Percentiles rank a stretch among this genome's conserved stretches.
These are phyloP conservation scores for Chesias legatella DNA, from an alignment of 2,888 invertebrate species.

Conservation along the genomic window DNA sequence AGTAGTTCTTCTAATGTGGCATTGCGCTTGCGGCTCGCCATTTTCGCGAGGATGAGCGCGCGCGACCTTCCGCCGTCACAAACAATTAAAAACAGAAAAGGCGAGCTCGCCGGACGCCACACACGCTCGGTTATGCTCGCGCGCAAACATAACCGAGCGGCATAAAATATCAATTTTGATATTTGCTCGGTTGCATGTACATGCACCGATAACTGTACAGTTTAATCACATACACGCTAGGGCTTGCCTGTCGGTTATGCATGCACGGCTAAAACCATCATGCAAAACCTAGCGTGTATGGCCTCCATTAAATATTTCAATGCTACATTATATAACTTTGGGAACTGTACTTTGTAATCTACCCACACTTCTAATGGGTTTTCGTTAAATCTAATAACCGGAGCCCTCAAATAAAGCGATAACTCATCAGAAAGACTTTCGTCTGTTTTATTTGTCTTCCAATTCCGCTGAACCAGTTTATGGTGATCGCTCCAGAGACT, in stretches of 20 bases:
- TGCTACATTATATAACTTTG: no score
- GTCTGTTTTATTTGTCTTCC: conserved; percentile 30
- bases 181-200: no score
- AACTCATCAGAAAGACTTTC: conserved; percentile 26
- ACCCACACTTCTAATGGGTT: conserved; percentile 27
- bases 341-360: no score
- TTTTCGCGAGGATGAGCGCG: conserved; percentile 4
- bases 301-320: not conserved
- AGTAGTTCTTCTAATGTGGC: conserved; percentile 14
- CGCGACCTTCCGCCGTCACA: conserved; percentile 9
- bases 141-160: conserved; percentile 18
- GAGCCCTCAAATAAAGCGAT: conserved; percentile 26
- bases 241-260: conserved; percentile 5
- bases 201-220: conserved; percentile 9
- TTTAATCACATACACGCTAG: conserved; percentile 11
- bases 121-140: conserved; percentile 17
- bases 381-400: conserved; percentile 28
- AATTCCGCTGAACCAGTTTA: conserved; percentile 33
- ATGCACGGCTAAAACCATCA: conserved; percentile 4
- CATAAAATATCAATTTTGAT: conserved; percentile 15
- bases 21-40: conserved; percentile 11
- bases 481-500: conserved; percentile 34
- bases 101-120: conserved; percentile 19
- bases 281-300: conserved; percentile 5
- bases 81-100: conserved; percentile 8